Evolutionary conservation across 2,888 invertebrate species (phyloP), one percentile per base, ranked within the genome.

Genomic region (Gibbula magus): DNA sequence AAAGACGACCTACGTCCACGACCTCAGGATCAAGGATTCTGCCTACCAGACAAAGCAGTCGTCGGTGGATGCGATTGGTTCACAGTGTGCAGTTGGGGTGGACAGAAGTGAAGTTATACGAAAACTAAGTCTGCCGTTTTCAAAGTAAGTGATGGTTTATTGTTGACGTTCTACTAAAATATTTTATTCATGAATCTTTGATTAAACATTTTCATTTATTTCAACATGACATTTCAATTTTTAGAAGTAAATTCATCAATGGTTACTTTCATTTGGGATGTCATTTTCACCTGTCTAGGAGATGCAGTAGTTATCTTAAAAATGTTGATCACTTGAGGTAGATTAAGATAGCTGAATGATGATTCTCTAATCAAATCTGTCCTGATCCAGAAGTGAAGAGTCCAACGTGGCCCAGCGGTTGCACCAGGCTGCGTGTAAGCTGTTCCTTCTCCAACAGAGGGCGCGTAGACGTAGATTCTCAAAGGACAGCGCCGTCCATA

Each of bases 31-130:
- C 13, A 77, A 77, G 52, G 91, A 91, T 79, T 91, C 90, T 8
- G 91, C 90, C 10, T 90, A 91, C 54, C 88, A 91, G 80, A 90
- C 89, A 7, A 88, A 89, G 75, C 89, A 90, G 75, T 86, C 88
- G 3, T 91, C 91, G 0, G 66, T 89, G 20, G 88, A 89, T n/a
- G 75, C 54, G 2, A 32, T 29, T 7, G 75, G 70, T 35, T 45
- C 45, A 45, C 45, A 45, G 45, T 45, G 10, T 45, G 45, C 45
- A 8, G 13, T 45, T 10, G 20, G 20, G 2, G 3, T 20, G 3
- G 70, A 70, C 35, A 32, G 70, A 16, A 35, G 20, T 32, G 70
- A 70, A 39, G 35, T 70, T 8, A 32, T 32, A 4, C 29, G 70
- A 20, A 70, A 70, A 61, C 56, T 73, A 67, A 66, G 77, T 20